Base-by-base conservation (phyloP, 2,797 vertebrate species). In the Poliocrania exsul region DNA sequence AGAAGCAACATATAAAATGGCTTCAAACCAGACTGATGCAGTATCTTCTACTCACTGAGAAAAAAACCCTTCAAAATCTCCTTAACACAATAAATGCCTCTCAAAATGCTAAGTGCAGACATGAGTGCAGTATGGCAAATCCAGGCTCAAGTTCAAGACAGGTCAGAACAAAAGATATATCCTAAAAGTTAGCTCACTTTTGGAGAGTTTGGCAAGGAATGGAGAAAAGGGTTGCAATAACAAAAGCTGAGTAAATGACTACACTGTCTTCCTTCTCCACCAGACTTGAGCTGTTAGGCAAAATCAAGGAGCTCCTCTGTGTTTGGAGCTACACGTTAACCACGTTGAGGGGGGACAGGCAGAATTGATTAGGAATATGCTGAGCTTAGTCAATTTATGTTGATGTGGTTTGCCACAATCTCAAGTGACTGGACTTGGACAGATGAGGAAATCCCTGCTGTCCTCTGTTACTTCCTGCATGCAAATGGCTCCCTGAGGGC, bases 11-110 rank as follows among this genome's bases (percentile, higher is more conserved):
- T 65, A 72, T 16, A 80, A 93, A 94, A 93, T 67, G 94, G 66
- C 50, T 94, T 81, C 70, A 86, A 88, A 87, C 77, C 89, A 95
- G 85, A 79, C 92, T 93, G 92, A 95, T 93, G 92, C 90, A 94
- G 47, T 86, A 86, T 42, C 57, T 91, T 88, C 82, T 62, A 33
- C 42, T 83, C 25, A 24, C 51, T 53, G 25, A 19, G 37, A 72
- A 75, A 58, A 56, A 42, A 46, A 24, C 1, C 6, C 46, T 79
- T 72, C 16, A 80, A 77, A 73, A 53, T 66, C 49, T 83, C 44
- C 49, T 81, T 73, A 93, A 82, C 50, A n/a, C 28, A 9, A 61
- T 70, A 75, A 95, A 86, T 0, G 3, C 74, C 79, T 81, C 66
- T 91, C 57, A 61, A 90, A 88, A 92, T 20, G 53, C 77, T 81